A percentile compares a stretch with the other conserved stretches of the same genome.
These are phyloP conservation scores for Melanophora roralis DNA, from an alignment of 2,888 invertebrate species.

Conservation along the genomic window DNA sequence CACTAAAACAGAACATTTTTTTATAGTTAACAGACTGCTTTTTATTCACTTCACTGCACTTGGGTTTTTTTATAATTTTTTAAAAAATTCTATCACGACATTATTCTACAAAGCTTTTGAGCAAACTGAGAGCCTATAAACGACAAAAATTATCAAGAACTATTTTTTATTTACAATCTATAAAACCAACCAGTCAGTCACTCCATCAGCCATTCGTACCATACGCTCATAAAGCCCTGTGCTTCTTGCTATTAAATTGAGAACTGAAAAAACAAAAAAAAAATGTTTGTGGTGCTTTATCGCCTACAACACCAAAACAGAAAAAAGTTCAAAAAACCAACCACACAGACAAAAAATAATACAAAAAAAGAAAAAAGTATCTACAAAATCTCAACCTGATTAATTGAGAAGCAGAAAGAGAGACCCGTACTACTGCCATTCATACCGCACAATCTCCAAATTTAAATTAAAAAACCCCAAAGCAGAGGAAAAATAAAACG, in stretches of 20 bases:
- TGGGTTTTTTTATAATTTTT: conserved; percentile 13
- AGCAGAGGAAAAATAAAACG: not conserved
- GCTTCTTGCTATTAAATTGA: conserved; percentile 29
- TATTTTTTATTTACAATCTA: conserved; percentile 54
- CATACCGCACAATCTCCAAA: not conserved
- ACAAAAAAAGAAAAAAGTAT: conserved; percentile 29
- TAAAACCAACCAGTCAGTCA: conserved; percentile 23
- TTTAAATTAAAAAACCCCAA: not conserved
- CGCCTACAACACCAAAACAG: conserved; percentile 50
- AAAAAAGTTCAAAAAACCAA: conserved; percentile 4
- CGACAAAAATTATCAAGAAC: conserved; percentile 56
- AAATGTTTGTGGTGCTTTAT: conserved; percentile 46
- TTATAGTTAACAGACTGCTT: conserved; percentile 46
- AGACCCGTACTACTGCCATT: not conserved
- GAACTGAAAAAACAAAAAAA: conserved; percentile 4
- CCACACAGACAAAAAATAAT: conserved; percentile 22
- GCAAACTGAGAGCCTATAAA: conserved; percentile 59
- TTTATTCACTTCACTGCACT: conserved; percentile 12
- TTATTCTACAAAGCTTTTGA: conserved; percentile 63
- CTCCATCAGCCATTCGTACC: conserved; percentile 3
- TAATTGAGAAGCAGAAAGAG: not conserved
- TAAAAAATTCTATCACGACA: conserved; percentile 59
- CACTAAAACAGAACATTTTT: conserved; percentile 38
- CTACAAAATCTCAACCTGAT: conserved; percentile 39
- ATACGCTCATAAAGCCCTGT: conserved; percentile 10